phyloP scores from a whole-genome alignment of 2,888 invertebrate species.

The Lasioglossum figueresi region DNA sequence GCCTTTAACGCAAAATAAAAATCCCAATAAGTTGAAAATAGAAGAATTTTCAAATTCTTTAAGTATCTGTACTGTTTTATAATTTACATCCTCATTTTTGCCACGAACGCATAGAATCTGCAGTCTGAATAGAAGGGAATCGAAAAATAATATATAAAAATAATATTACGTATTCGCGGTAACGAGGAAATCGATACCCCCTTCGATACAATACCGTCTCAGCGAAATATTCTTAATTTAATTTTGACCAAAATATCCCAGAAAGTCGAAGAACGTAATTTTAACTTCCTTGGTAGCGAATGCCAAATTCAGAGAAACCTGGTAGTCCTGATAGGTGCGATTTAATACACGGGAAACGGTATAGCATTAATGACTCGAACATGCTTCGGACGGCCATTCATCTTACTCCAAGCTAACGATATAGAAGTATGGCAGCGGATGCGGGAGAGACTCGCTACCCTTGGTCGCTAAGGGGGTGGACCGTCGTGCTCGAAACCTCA shows the following conservation, averaged over 20 bases:
- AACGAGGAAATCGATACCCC: neutral
- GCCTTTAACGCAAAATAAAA: neutral
- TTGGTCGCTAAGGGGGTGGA: neutral
- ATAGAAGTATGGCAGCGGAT: neutral
- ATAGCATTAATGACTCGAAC: conserved; percentile 44
- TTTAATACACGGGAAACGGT: neutral
- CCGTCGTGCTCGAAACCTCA: conserved; percentile 17
- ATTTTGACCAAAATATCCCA: neutral
- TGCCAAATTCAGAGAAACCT: neutral
- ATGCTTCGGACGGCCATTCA: conserved; percentile 7
- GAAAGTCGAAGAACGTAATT: neutral
- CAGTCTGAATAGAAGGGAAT: neutral
- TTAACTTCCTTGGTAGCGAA: neutral
- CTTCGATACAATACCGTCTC: neutral
- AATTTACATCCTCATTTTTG: neutral
- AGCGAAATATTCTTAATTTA: neutral
- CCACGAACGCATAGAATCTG: neutral
- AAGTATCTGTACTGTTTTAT: no score
- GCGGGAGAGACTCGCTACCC: neutral
- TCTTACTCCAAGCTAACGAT: neutral
- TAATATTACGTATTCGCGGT: neutral
- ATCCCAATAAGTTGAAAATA: no score
- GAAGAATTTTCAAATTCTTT: no score
- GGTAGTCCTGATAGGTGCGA: neutral
- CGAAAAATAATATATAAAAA: neutral